Base-by-base conservation (phyloP, 2,888 invertebrate genomes). In the Stomorhina lunata region DNA sequence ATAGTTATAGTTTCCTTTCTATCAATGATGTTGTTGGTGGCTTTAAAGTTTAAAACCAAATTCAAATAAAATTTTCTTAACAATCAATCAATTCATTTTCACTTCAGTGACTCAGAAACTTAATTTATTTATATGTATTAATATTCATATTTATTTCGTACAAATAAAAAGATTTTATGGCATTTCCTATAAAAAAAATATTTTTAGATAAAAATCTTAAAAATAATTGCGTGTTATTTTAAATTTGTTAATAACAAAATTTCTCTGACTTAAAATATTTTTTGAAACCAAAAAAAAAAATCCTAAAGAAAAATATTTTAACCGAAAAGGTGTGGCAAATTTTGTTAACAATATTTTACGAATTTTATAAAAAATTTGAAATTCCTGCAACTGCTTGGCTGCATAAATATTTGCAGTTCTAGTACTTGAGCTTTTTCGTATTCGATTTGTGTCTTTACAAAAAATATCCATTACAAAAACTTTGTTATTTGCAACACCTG, bases 61-160 rank as follows among this genome's bases (percentile, higher is more conserved):
- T 27, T 75, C 59, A 37, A 55, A 20, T 45, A 55, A 37, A 20
- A 29, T 80, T 75, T 69, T 48, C n/a, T 6, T 48, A 57, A 57
- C 27, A 27, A 72, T 79, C 79, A 65, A 79, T 79, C 79, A 79
- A 45, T 37, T 63, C 5, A 20, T 72, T 48, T 79, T 17, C 65
- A 66, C 48, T 50, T 59, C 29, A 72, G 1, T 59, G 78, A 29
- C 9, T 50, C 45, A 6, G 55, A 71, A 72, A 55, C 25, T 27
- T 15, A 32, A 71, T 65, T 55, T 45, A 12, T n/a, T n/a, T n/a
- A n/a, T n/a, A n/a, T n/a, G 45, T 53, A 37, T 68, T 37, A 15
- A 69, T 48, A 76, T 68, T 7, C 12, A 43, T 4, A 3, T 10
- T n/a, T 3, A 25, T 37, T 27, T 2, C 43, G 9, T 12, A 34